These are phyloP conservation scores for Parauchenoglanis punctatus DNA, from an alignment of 2,797 vertebrate genomes.

Conservation along the genomic window DNA sequence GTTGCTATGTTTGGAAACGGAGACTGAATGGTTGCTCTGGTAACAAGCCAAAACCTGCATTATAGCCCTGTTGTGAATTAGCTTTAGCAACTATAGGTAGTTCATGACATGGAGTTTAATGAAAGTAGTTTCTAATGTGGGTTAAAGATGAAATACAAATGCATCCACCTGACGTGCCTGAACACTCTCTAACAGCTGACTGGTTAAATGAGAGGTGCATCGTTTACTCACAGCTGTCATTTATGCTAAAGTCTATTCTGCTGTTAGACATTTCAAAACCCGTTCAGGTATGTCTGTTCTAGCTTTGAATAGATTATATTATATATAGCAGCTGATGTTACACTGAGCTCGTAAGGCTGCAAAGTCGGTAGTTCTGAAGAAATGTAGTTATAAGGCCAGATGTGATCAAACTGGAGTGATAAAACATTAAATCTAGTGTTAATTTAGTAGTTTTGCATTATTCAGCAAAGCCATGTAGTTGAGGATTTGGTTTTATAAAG, in stretches of 20 bases:
- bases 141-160: not conserved
- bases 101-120: slow-evolving; percentile 10
- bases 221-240: not conserved
- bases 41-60: slow-evolving; percentile 29
- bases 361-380: not conserved
- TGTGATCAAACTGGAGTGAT: not conserved
- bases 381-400: not conserved
- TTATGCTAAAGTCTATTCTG: not conserved
- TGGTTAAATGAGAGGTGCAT: not conserved
- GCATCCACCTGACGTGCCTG: too few relatives aligned
- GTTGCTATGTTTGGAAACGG: slow-evolving; percentile 6
- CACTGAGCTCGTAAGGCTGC: not conserved
- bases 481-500: too few relatives aligned
- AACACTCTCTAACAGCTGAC: not conserved
- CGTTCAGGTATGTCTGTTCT: not conserved
- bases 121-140: not conserved
- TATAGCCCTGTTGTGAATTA: slow-evolving; percentile 6
- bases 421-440: not conserved
- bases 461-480: not conserved
- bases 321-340: not conserved
- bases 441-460: not conserved
- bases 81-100: slow-evolving; percentile 28
- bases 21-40: slow-evolving; percentile 40
- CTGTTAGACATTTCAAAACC: not conserved
- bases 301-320: not conserved